Evolutionary conservation across 1,140 invertebrate species (phyloP).

Genomic region (Nasonia longicornis): DNA sequence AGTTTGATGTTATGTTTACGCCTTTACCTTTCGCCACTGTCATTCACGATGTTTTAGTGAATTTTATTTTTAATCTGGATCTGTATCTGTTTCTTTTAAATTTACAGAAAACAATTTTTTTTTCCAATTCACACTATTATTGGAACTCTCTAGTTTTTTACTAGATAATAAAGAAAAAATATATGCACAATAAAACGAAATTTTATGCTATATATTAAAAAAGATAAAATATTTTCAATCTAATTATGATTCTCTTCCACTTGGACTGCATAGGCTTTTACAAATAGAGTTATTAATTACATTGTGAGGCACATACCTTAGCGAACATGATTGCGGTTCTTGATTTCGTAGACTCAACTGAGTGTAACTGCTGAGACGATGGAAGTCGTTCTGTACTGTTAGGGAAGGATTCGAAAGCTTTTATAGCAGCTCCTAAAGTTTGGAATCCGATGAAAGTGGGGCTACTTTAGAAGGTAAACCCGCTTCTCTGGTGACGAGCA

Average conservation of each 20-base stretch:
- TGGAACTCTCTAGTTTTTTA: no score
- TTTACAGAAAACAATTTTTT: no score
- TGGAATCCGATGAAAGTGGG: conserved; percentile 3
- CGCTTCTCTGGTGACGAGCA: not conserved
- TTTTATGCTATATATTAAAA: no score
- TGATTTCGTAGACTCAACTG: not conserved
- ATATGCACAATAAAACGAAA: no score
- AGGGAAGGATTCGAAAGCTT: conserved; percentile 49
- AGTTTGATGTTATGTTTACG: not conserved
- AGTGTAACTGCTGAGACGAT: not conserved
- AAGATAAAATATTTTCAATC: no score
- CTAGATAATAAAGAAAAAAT: no score
- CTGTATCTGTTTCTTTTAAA: no score
- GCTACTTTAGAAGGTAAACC: not conserved
- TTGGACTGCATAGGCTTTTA: no score
- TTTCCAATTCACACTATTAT: no score
- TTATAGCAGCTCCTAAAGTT: conserved; percentile 45
- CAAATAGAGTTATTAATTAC: no score
- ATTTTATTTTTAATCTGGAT: no score
- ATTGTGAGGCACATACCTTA: conserved; percentile 41
- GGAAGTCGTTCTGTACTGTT: conserved; percentile 9
- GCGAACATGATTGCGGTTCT: conserved; percentile 42
- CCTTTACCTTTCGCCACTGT: not conserved
- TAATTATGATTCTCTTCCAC: no score
- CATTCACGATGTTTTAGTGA: not conserved